Conservation (phyloP, 2,888 invertebrate species). For the Pristionchus mayeri region DNA sequence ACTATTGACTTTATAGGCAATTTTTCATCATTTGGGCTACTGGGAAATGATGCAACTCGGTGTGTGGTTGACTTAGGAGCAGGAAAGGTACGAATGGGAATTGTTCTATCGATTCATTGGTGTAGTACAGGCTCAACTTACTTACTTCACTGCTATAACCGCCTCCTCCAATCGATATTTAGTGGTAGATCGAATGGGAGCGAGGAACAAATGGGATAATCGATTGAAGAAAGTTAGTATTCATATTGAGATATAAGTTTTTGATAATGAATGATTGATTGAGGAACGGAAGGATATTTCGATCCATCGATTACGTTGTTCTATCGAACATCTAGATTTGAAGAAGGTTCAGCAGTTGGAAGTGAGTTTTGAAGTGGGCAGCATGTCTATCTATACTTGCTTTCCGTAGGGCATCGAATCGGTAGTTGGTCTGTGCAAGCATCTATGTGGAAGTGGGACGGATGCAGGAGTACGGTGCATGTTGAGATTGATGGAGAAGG, state of each 20-base stretch:
- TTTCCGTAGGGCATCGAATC: not conserved
- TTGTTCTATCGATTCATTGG: too few relatives aligned
- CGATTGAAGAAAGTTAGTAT: slow-evolving; percentile 45
- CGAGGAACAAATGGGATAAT: slow-evolving; percentile 69
- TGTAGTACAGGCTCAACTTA: slow-evolving; percentile 61
- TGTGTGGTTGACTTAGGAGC: slow-evolving; percentile 70
- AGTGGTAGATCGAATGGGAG: slow-evolving; percentile 68
- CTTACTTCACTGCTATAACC: slow-evolving; percentile 67
- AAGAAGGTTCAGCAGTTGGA: slow-evolving; percentile 52
- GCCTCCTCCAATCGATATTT: slow-evolving; percentile 62
- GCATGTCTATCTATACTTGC: too few relatives aligned
- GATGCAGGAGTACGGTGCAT: slow-evolving; percentile 65
- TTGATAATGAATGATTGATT: not conserved
- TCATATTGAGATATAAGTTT: not conserved
- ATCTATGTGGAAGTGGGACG: slow-evolving; percentile 72
- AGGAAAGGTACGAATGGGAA: slow-evolving; percentile 58
- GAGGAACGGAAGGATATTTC: slow-evolving; percentile 60
- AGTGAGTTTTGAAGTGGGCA: not conserved
- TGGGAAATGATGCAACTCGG: slow-evolving; percentile 48
- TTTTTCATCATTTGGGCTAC: slow-evolving; percentile 51
- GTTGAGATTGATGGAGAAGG: slow-evolving; percentile 45
- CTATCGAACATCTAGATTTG: slow-evolving; percentile 72
- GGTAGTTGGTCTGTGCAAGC: slow-evolving; percentile 68
- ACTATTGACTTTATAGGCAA: slow-evolving; percentile 56
- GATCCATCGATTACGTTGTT: slow-evolving; percentile 65